These are phyloP conservation scores for Pedetes capensis DNA, from an alignment of 2,113 vertebrate genomes.

Conservation along the genomic window DNA sequence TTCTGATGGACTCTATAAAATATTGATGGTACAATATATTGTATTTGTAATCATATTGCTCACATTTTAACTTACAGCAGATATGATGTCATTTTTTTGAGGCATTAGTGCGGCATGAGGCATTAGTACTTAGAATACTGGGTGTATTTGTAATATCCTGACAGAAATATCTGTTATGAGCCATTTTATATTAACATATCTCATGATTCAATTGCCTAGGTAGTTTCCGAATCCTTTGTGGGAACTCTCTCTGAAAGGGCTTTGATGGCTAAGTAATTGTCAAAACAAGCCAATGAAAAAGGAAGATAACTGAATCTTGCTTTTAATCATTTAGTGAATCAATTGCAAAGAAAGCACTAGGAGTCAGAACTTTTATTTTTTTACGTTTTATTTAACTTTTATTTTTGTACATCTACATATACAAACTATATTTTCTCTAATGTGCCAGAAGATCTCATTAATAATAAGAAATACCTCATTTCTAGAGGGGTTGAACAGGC, in stretches of 20 bases:
- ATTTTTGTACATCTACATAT: neutral
- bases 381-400: neutral
- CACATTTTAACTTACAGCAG: neutral
- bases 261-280: neutral
- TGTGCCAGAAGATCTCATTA: slow-evolving; percentile 31
- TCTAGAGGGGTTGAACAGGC: slow-evolving; percentile 19
- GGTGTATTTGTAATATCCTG: slow-evolving; percentile 11
- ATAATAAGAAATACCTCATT: slow-evolving; percentile 49
- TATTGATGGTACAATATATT: neutral
- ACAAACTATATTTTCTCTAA: neutral
- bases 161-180: neutral
- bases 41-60: neutral
- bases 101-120: slow-evolving; percentile 28
- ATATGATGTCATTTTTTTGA: neutral
- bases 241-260: neutral
- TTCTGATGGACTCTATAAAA: neutral
- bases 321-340: neutral
- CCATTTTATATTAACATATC: neutral
- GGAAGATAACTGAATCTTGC: neutral
- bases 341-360: neutral
- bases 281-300: neutral
- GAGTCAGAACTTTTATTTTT: neutral
- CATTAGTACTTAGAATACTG: neutral
- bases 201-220: neutral
- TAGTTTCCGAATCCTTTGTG: neutral